A percentile compares a stretch with the other conserved stretches of the same genome.
Evolutionary conservation across 2,888 invertebrate species (phyloP).

Genomic region (Lithophane leautieri): DNA sequence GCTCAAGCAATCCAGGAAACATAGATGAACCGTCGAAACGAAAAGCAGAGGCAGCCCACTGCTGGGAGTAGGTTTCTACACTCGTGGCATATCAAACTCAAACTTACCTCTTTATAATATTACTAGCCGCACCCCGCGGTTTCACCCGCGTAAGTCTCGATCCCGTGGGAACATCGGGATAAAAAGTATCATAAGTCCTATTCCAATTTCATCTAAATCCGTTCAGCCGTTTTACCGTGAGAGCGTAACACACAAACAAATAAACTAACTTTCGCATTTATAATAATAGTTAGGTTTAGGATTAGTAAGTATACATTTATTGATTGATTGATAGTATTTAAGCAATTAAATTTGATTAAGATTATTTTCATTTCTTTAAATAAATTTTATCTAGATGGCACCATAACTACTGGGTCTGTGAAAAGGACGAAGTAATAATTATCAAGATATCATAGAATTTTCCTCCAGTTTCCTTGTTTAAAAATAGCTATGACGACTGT

Average conservation of each 20-base stretch:
- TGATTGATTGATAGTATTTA: neutral
- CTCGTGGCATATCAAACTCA: neutral
- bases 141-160: too few relatives aligned
- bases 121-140: too few relatives aligned
- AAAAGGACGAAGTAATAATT: conserved; percentile 20
- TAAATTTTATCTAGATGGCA: neutral
- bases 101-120: too few relatives aligned
- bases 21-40: neutral
- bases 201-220: too few relatives aligned
- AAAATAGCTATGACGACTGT: conserved; percentile 28
- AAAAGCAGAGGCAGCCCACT: neutral
- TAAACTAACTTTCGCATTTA: neutral
- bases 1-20: neutral
- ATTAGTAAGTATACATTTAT: neutral
- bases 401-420: neutral
- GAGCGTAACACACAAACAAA: neutral
- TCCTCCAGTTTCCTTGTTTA: conserved; percentile 30
- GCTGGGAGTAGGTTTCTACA: neutral
- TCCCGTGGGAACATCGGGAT: too few relatives aligned
- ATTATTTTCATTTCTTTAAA: neutral
- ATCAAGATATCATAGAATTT: neutral
- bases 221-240: too few relatives aligned
- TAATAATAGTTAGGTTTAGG: neutral
- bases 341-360: neutral
- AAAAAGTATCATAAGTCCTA: too few relatives aligned